Conservation (phyloP, 2,797 vertebrate genomes). For the Clarias fuscus region DNA sequence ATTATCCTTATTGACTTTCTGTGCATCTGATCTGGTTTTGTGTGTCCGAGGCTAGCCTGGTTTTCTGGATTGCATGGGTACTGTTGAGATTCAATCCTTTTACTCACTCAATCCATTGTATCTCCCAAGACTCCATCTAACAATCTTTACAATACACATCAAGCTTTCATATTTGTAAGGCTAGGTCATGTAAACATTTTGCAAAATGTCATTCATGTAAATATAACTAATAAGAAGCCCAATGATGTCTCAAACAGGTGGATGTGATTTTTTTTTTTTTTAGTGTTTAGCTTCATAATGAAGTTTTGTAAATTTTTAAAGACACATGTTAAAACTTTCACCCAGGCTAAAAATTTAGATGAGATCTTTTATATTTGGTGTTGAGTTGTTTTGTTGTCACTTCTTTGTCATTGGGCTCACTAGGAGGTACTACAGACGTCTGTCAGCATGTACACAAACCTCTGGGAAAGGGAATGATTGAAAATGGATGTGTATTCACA, state of each 20-base stretch:
- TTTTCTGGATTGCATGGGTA: too few relatives aligned
- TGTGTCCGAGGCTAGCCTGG: too few relatives aligned
- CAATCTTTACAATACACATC: neutral
- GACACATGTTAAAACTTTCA: neutral
- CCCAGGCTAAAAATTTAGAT: neutral
- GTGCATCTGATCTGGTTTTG: too few relatives aligned
- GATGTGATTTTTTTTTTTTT: neutral
- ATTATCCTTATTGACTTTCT: too few relatives aligned
- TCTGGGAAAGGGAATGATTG: neutral
- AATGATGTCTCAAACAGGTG: neutral
- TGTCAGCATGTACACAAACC: constrained; percentile 3
- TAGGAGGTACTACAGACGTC: neutral
- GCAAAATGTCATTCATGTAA: neutral
- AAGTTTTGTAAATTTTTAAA: neutral
- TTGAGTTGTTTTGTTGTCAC: neutral
- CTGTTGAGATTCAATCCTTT: too few relatives aligned
- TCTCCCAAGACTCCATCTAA: too few relatives aligned
- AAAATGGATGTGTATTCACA: constrained; percentile 3
- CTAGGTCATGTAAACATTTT: neutral
- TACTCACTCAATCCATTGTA: too few relatives aligned
- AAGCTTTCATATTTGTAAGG: neutral
- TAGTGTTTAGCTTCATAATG: neutral
- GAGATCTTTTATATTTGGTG: neutral
- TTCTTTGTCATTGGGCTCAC: neutral
- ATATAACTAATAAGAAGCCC: neutral